Evolutionary conservation across 2,113 vertebrate species (phyloP).

Genomic region (Gasterosteus nipponicus): DNA sequence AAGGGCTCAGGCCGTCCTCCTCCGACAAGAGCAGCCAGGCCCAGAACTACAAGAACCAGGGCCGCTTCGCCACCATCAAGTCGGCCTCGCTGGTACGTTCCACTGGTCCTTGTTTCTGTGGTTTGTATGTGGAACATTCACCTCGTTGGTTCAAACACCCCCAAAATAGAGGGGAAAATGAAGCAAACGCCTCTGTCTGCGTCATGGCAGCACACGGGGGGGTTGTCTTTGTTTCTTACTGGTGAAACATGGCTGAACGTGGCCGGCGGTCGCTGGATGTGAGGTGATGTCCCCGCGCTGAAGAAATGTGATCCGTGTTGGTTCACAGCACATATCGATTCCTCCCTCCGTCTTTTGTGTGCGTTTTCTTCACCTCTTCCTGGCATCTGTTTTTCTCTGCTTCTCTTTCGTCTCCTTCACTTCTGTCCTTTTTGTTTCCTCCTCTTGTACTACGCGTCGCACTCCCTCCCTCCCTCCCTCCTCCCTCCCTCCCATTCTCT

Average conservation of each 20-base stretch:
- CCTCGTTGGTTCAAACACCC: too few species aligned
- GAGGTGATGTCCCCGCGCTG: slow-evolving; percentile 1
- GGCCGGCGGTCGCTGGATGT: background rate
- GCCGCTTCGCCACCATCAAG: slow-evolving; percentile 98
- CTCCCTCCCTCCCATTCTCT: slow-evolving; percentile 30
- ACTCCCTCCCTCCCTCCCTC: slow-evolving; percentile 48
- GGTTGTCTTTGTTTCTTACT: background rate
- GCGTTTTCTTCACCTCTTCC: background rate
- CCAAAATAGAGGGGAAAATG: background rate
- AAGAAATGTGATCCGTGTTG: background rate
- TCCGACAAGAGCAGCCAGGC: slow-evolving; percentile 93
- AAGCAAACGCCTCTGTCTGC: too few species aligned
- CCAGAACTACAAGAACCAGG: slow-evolving; percentile 95
- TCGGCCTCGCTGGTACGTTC: slow-evolving; percentile 95
- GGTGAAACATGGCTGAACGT: slow-evolving; percentile 17
- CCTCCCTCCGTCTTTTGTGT: background rate
- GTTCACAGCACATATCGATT: background rate
- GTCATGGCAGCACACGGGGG: too few species aligned
- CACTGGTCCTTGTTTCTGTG: background rate
- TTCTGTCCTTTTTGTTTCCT: slow-evolving; percentile 50
- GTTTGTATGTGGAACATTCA: too few species aligned
- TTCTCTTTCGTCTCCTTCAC: slow-evolving; percentile 21
- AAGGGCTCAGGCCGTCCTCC: slow-evolving; percentile 89
- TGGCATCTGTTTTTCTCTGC: slow-evolving; percentile 4
- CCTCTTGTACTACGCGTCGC: slow-evolving; percentile 12